Evolutionary conservation across 2,113 vertebrate genomes (phyloP), one percentile per base, ranked within the genome.

Genomic region (Apteryx mantelli): DNA sequence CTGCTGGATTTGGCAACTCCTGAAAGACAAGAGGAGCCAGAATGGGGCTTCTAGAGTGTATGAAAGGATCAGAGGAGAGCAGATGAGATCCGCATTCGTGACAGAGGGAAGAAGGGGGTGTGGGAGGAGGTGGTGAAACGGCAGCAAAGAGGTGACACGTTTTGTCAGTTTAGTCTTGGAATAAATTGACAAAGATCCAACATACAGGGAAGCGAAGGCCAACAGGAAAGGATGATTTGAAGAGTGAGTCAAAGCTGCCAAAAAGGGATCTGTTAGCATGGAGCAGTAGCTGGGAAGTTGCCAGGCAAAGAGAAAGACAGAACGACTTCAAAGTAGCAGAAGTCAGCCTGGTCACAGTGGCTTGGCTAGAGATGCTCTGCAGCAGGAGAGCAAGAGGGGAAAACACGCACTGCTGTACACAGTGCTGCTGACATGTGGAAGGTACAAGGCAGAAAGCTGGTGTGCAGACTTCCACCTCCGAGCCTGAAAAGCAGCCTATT

Each of bases 331-430:
- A 8, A n/a, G 22, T 12, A 21, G 5, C 8, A 13, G 48, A 36
- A 73, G 34, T 20, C 48, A 46, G 26, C 11, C 32, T 52, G 48
- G 19, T 21, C 26, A 7, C 15, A 25, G 74, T 1, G 11, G 28
- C 63, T 26, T 24, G 28, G 56, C 42, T 18, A 14, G 63, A 34
- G 40, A 40, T 7, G 36, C 36, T 46, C 3, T 30, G 55, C 48
- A 71, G 70, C 20, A 16, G 3, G 28, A 40, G 50, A 14, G 64
- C 3, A 11, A 4, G 21, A 50, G 14, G 8, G n/a, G 55, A 40
- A 75, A 46, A 9, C 9, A 20, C 0, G 19, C 38, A 2, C 24
- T n/a, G 34, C 60, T 22, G 14, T 11, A 9, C 1, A 6, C 3
- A 16, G 68, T 2, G 13, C 3, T 21, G 34, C 44, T 66, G 66